A percentile compares a stretch with the other conserved stretches of the same genome.
phyloP scores from a whole-genome alignment of 2,113 vertebrate genomes.

The Corvus moneduloides region DNA sequence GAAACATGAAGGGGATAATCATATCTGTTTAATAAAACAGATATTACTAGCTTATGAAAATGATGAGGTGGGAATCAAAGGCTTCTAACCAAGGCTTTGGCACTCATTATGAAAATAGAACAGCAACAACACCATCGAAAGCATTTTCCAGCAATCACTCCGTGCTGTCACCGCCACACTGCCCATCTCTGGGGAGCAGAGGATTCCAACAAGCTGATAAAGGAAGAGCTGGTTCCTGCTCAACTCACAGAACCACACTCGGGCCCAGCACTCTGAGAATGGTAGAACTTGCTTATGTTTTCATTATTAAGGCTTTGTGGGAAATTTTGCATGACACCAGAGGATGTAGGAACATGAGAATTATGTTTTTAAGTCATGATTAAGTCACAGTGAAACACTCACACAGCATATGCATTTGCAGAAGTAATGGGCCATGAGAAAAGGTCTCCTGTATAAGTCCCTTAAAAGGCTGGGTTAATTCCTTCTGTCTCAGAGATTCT shows the following conservation, averaged over 20 bases:
- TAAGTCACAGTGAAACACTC: neutral
- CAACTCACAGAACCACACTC: neutral
- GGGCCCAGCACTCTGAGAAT: neutral
- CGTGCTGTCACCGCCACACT: neutral
- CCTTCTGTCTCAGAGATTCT: neutral
- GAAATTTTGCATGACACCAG: neutral
- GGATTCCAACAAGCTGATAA: neutral
- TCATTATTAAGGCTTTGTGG: neutral
- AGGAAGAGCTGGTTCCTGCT: neutral
- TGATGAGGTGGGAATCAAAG: neutral
- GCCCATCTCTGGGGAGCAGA: neutral
- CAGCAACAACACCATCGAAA: accelerated
- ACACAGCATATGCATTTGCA: neutral
- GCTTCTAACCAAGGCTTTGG: neutral
- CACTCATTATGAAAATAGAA: neutral
- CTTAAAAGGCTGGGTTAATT: neutral
- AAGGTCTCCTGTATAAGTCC: neutral
- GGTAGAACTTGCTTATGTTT: accelerated
- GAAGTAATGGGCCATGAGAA: neutral
- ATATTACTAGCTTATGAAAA: neutral
- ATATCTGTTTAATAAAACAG: neutral
- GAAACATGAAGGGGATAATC: neutral
- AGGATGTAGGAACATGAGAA: neutral
- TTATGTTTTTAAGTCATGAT: neutral
- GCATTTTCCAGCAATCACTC: neutral